Evolutionary conservation across 1,140 invertebrate genomes (phyloP), one percentile per base, ranked within the genome.

Genomic region (Trichonephila inaurata): DNA sequence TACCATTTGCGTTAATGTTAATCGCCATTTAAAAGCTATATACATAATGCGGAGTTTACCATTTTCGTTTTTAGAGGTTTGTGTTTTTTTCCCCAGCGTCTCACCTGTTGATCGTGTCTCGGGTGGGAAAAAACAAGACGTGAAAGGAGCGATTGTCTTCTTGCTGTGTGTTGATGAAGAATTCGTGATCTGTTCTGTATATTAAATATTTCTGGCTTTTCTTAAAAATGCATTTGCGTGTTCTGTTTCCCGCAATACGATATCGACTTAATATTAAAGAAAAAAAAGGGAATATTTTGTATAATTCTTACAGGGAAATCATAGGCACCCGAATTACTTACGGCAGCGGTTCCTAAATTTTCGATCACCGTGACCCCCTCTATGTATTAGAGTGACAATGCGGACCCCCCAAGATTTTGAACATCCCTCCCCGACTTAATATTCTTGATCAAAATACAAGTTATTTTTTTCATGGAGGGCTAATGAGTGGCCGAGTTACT

Each of bases 1-100:
- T 72, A 12, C 66, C 10, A 64, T 51, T 89, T 72, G 28, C 18
- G 5, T 10, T 72, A 72, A 89, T 72, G 62, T 44, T 72, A 89
- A 89, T 69, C 62, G 66, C 64, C 87, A 58, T 72, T 89, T 89
- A 89, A 72, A 21, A 33, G 24, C 64, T 44, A 72, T 72, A 69
- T 89, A 89, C 66, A 89, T 89, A 89, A 89, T 89, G 62, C 60
- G 58, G 40, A 72, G 72, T 89, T 72, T n/a, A 58, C n/a, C 82
- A 21, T 33, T 40, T 77, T 77, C 33, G 28, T 77, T 77, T 51
- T 77, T 77, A 33, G 72, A 33, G 72, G 33, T 77, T 77, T 18
- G 72, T 33, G 24, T 33, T 77, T 85, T 58, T 60, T 72, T 58
- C 2, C n/a, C 33, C 72, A 69, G 33, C n/a, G 62, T 24, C 66